Base-by-base conservation (phyloP, 2,888 invertebrate genomes). In the Dastarcus helophoroides region DNA sequence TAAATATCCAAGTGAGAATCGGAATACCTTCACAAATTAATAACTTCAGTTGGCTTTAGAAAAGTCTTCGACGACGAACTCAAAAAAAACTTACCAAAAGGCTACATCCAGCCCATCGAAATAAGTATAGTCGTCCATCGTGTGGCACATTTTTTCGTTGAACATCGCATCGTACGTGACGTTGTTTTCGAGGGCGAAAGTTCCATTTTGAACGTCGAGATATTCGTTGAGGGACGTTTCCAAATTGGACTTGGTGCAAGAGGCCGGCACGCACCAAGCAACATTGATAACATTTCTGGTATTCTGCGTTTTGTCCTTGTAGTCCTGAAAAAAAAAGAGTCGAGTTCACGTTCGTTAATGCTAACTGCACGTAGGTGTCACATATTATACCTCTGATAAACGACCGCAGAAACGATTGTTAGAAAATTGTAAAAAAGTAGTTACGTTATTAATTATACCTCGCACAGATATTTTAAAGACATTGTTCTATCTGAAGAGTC, bases 221-320 rank as follows among this genome's bases (percentile, higher is more conserved):
- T 56, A 51, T 4, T 48, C 36, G 26, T 55, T 53, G 10, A 60
- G 36, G 11, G 48, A 50, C 12, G 36, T 34, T 40, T 55, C 48
- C 22, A 60, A 38, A 40, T 60, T 56, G 11, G 41, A 29, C 2
- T 41, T 27, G 3, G 53, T 41, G 38, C 61, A 61, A 3, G 60
- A 55, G 5, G 58, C 51, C 10, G 61, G 60, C 14, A 58, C 37
- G 29, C 61, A 61, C 54, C 60, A 55, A 8, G 55, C 61, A 23
- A 56, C 31, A 30, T 55, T 46, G 3, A 53, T 44, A 1, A 46
- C 39, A 38, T 60, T 50, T 39, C 59, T 40, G 2, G 50, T 39
- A 39, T 54, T 50, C 35, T 58, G 49, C 1, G 58, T 54, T 26
- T 41, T 41, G 38, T 60, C 60, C 21, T 46, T 31, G 9, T 46